A percentile compares a stretch with the other conserved stretches of the same genome.
Conservation (phyloP, 2,888 invertebrate species). For the Lithosia quadra region DNA sequence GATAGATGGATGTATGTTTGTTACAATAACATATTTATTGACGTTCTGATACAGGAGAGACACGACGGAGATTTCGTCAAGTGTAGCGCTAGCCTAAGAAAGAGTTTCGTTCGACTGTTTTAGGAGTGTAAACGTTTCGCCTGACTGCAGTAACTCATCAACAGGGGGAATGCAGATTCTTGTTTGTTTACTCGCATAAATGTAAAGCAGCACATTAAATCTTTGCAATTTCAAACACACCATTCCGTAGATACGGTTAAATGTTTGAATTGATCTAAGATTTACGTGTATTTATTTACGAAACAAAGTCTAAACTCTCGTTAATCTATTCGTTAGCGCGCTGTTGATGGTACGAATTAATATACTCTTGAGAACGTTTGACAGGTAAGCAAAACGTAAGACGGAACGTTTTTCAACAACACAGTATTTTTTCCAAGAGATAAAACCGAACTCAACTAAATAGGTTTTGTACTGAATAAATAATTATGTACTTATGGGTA, state of each 20-base stretch:
- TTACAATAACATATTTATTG: too few species aligned
- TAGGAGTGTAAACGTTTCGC: conserved; percentile 14
- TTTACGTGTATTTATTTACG: not conserved
- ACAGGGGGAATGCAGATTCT: conserved; percentile 35
- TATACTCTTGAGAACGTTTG: not conserved
- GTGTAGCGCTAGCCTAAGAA: too few species aligned
- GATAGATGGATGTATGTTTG: not conserved
- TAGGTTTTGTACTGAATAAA: too few species aligned
- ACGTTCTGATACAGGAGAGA: too few species aligned
- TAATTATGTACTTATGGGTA: too few species aligned
- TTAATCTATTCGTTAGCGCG: not conserved
- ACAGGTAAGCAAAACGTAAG: not conserved
- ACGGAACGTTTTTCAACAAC: too few species aligned
- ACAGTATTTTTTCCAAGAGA: too few species aligned
- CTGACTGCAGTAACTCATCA: conserved; percentile 16
- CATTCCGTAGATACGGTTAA: conserved; percentile 20
- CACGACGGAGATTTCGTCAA: too few species aligned
- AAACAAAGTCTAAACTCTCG: not conserved
- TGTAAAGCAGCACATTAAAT: conserved; percentile 34
- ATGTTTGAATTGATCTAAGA: not conserved
- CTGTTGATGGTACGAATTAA: not conserved
- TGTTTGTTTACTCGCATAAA: conserved; percentile 31
- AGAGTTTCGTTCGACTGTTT: too few species aligned
- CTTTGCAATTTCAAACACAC: conserved; percentile 43
- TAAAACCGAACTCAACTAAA: too few species aligned